Evolutionary conservation across 2,797 vertebrate species (phyloP).

Genomic region (Eidolon dupreanum): DNA sequence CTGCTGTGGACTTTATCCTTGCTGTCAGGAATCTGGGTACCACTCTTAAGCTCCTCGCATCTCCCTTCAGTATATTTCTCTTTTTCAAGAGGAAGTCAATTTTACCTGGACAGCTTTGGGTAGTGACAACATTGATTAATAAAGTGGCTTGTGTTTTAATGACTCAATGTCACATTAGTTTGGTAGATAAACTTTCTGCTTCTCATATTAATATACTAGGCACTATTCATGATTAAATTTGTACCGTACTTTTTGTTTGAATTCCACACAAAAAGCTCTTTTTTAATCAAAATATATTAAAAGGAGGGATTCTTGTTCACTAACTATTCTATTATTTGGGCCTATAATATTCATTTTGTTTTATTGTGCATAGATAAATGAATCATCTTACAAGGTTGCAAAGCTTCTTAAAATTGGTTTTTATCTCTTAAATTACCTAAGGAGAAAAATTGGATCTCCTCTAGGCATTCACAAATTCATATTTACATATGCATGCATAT

Average conservation of each 20-base stretch:
- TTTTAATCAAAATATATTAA: neutral
- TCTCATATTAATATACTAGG: neutral
- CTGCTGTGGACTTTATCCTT: neutral
- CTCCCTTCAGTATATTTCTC: neutral
- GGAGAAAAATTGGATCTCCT: neutral
- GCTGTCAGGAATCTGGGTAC: neutral
- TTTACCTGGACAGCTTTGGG: neutral
- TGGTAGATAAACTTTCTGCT: neutral
- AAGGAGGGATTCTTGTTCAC: neutral
- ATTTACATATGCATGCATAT: neutral
- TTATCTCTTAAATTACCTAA: neutral
- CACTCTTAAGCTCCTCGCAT: neutral
- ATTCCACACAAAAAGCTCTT: neutral
- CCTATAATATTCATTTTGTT: neutral
- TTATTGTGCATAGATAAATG: neutral
- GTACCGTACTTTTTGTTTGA: neutral
- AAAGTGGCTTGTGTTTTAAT: slow-evolving; percentile 43
- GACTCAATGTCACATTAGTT: neutral
- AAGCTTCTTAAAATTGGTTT: neutral
- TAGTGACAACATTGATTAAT: slow-evolving; percentile 23
- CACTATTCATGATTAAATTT: neutral
- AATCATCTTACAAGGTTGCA: neutral
- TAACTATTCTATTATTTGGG: neutral
- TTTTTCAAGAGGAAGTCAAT: slow-evolving; percentile 30
- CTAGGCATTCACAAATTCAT: neutral